Evolutionary conservation across 2,113 vertebrate species (phyloP).

Genomic region (Eleginops maclovinus): DNA sequence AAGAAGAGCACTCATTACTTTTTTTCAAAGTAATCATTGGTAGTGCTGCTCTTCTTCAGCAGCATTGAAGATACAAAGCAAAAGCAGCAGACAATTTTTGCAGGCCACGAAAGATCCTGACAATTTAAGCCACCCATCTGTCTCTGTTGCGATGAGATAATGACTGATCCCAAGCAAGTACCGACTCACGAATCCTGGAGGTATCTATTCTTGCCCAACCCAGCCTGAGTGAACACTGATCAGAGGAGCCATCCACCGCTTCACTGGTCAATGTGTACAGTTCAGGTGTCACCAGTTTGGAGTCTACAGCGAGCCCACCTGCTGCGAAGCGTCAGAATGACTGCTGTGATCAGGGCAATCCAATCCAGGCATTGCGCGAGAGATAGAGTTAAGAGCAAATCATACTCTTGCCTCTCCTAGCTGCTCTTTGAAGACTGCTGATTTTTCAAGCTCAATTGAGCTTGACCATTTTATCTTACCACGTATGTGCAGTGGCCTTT

Average conservation of each 20-base stretch:
- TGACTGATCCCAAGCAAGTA: slow-evolving; percentile 54
- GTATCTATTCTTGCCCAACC: slow-evolving; percentile 29
- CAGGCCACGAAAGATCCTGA: slow-evolving; percentile 29
- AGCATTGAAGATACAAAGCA: not conserved
- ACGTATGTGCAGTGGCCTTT: slow-evolving; percentile 55
- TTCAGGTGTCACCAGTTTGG: slow-evolving; percentile 44
- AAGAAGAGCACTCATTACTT: slow-evolving; percentile 1
- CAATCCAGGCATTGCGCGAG: slow-evolving; percentile 15
- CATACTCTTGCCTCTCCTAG: slow-evolving; percentile 33
- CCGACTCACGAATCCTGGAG: not conserved
- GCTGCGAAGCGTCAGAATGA: slow-evolving; percentile 37
- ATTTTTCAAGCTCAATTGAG: slow-evolving; percentile 68
- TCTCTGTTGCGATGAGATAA: slow-evolving; percentile 17
- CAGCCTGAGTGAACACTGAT: slow-evolving; percentile 42
- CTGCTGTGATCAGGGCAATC: slow-evolving; percentile 42
- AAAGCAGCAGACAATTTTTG: slow-evolving; percentile 27
- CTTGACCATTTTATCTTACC: slow-evolving; percentile 67
- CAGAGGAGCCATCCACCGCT: slow-evolving; percentile 37
- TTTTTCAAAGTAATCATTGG: slow-evolving; percentile 13
- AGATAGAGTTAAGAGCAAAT: slow-evolving; percentile 41
- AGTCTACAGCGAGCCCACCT: slow-evolving; percentile 36
- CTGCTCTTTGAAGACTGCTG: slow-evolving; percentile 66
- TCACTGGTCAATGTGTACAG: slow-evolving; percentile 34
- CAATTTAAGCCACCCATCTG: slow-evolving; percentile 50
- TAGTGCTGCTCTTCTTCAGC: slow-evolving; percentile 11